phyloP scores from a whole-genome alignment of 2,797 vertebrate species.

The Brotogeris chrysoptera region DNA sequence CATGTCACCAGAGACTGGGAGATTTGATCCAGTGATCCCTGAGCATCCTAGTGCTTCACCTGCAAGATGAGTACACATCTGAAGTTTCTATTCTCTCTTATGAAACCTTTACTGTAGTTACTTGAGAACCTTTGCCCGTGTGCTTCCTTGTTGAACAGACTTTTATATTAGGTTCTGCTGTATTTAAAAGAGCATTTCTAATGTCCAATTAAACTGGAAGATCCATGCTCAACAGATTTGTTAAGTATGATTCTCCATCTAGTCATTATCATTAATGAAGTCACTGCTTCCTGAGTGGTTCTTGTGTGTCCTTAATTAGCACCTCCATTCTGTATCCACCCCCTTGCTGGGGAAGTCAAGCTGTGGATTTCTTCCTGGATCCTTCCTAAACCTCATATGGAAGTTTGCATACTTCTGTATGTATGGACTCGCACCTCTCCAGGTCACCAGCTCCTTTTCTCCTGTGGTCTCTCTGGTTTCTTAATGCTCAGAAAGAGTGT shows the following conservation, averaged over 20 bases:
- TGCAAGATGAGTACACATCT: neutral
- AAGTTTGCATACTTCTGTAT: neutral
- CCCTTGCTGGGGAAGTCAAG: slow-evolving; percentile 2
- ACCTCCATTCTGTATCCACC: neutral
- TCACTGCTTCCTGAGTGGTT: neutral
- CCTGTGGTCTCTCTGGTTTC: neutral
- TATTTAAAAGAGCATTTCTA: slow-evolving; percentile 10
- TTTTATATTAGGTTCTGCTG: neutral
- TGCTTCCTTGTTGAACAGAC: neutral
- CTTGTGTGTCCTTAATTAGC: slow-evolving; percentile 10
- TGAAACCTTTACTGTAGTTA: neutral
- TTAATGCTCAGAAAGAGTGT: neutral
- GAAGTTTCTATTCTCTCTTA: neutral
- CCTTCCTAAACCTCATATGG: neutral
- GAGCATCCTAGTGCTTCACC: neutral
- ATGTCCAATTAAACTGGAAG: slow-evolving; percentile 27
- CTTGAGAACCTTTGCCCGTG: neutral
- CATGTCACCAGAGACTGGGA: neutral
- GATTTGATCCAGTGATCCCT: neutral
- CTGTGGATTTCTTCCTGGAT: slow-evolving; percentile 6
- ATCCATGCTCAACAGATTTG: neutral
- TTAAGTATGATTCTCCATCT: slow-evolving; percentile 12
- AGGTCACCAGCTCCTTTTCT: neutral
- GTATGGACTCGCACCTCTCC: neutral
- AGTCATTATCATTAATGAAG: slow-evolving; percentile 1